Evolutionary conservation across 1,140 invertebrate genomes (phyloP).

Genomic region (Ostrea edulis): DNA sequence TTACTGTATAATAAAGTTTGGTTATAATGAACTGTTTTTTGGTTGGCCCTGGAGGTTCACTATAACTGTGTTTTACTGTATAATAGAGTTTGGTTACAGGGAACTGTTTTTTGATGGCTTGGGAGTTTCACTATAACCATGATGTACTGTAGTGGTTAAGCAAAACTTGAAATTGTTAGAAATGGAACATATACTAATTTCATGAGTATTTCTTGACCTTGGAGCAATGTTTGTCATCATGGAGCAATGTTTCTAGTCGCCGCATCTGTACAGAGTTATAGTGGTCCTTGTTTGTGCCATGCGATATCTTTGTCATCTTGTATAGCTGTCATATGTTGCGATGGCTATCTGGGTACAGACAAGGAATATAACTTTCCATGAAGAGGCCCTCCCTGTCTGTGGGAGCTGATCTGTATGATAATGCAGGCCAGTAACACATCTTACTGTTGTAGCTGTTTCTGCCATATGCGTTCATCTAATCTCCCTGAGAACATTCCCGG

Average conservation of each 20-base stretch:
- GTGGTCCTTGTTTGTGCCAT: neutral
- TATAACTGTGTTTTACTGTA: too few species aligned
- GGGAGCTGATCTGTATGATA: neutral
- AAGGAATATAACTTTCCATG: neutral
- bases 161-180: too few species aligned
- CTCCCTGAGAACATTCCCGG: neutral
- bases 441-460: neutral
- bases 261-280: neutral
- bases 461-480: neutral
- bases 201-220: neutral
- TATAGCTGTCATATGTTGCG: neutral
- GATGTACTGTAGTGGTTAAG: too few species aligned
- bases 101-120: too few species aligned
- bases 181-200: too few species aligned
- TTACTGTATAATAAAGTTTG: too few species aligned
- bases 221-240: neutral
- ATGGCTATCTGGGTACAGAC: constrained; percentile 12
- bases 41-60: too few species aligned
- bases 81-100: too few species aligned
- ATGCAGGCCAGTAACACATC: neutral
- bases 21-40: too few species aligned
- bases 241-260: neutral
- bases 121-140: too few species aligned
- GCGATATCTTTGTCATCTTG: neutral
- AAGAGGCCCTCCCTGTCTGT: neutral